Evolutionary conservation across 2,888 invertebrate species (phyloP).

Genomic region (Perizoma affinitatum): DNA sequence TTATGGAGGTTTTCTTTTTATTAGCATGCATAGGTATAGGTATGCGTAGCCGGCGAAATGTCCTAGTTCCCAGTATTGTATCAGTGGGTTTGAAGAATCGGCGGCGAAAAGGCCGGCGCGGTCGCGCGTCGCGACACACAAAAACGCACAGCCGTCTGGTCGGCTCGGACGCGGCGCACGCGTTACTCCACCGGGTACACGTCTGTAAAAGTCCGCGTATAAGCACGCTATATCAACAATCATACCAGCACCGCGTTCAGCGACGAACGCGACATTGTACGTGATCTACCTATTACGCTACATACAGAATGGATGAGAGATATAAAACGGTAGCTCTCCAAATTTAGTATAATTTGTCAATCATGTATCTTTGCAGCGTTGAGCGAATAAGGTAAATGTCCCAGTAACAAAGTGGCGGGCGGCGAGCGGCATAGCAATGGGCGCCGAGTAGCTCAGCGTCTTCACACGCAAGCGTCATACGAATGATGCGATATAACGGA

Average conservation of each 20-base stretch:
- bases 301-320: constrained; percentile 30
- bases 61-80: constrained; percentile 74
- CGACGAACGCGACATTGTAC: constrained; percentile 29
- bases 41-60: constrained; percentile 53
- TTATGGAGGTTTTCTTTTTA: constrained; percentile 32
- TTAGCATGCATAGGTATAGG: constrained; percentile 28
- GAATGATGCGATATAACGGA: constrained; percentile 81
- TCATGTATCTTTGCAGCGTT: constrained; percentile 47
- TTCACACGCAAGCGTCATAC: constrained; percentile 75
- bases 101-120: constrained; percentile 54
- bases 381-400: constrained; percentile 69
- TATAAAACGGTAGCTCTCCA: constrained; percentile 41
- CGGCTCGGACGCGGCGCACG: constrained; percentile 56
- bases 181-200: constrained; percentile 45
- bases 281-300: constrained; percentile 32
- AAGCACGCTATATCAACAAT: constrained; percentile 43
- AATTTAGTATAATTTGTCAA: constrained; percentile 51
- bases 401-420: constrained; percentile 62
- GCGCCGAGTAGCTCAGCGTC: constrained; percentile 53
- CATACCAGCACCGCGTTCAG: constrained; percentile 37
- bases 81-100: constrained; percentile 66
- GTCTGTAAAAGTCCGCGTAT: constrained; percentile 44
- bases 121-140: constrained; percentile 75
- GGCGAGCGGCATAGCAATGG: constrained; percentile 71
- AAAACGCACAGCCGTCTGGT: constrained; percentile 71